Evolutionary conservation across 2,113 vertebrate genomes (phyloP).

Genomic region (Dipodomys merriami): DNA sequence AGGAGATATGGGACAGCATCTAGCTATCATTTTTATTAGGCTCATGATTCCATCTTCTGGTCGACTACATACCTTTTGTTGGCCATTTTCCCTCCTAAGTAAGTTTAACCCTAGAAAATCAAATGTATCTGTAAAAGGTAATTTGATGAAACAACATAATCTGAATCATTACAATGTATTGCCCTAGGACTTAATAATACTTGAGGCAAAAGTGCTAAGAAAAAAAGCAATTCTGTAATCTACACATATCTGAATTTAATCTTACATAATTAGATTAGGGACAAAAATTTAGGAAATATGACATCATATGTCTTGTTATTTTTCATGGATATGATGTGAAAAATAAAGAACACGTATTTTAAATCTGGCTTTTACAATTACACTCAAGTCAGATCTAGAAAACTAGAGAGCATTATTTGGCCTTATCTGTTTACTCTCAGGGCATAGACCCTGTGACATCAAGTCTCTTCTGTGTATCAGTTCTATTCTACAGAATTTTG

Average conservation of each 20-base stretch:
- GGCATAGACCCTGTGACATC: background rate
- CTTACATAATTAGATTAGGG: background rate
- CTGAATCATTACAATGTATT: background rate
- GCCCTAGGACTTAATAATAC: no score
- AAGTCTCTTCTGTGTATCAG: background rate
- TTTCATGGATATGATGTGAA: background rate
- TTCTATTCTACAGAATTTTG: background rate
- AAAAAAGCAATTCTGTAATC: background rate
- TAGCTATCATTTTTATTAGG: background rate
- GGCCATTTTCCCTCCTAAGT: background rate
- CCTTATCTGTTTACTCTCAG: background rate
- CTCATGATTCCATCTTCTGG: background rate
- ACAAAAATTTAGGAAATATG: no score
- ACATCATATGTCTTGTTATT: background rate
- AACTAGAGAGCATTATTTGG: background rate
- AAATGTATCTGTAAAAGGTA: constrained; percentile 2
- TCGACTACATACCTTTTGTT: background rate
- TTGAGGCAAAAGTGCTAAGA: no score
- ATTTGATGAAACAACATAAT: background rate
- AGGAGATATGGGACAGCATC: background rate
- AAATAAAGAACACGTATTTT: background rate
- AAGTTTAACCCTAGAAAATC: constrained; percentile 1
- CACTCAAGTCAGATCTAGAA: background rate
- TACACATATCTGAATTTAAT: background rate
- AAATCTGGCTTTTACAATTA: background rate